Evolutionary conservation across 2,113 vertebrate genomes (phyloP).

Genomic region (Mustela lutreola): DNA sequence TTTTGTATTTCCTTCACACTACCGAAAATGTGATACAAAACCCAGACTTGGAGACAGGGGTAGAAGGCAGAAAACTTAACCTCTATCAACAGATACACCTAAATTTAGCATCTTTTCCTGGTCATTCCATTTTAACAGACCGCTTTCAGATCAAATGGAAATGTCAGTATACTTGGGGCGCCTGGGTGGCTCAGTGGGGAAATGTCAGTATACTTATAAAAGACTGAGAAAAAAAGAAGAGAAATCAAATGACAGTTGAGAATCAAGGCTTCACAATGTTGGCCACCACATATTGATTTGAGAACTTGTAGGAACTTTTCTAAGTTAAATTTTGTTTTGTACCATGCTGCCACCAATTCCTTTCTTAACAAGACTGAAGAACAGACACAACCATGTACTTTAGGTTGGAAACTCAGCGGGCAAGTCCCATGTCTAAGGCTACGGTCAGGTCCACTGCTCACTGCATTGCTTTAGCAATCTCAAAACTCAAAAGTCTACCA

Average conservation of each 20-base stretch:
- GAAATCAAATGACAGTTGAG: background rate
- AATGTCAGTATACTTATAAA: constrained; percentile 4
- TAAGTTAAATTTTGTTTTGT: constrained; percentile 49
- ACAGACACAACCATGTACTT: background rate
- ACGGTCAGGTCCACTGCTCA: background rate
- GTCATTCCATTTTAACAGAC: constrained; percentile 46
- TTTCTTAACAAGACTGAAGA: background rate
- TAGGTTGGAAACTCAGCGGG: background rate
- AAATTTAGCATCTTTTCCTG: constrained; percentile 4
- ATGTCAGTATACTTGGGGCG: background rate
- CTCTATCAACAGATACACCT: background rate
- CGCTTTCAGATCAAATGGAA: background rate
- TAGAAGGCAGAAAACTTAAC: background rate
- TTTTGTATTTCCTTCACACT: constrained; percentile 53
- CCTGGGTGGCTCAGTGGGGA: too few species aligned
- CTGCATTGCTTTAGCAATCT: background rate
- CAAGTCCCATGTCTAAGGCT: background rate
- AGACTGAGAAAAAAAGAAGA: constrained; percentile 54
- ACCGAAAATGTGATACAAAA: constrained; percentile 38
- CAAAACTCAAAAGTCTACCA: constrained; percentile 23
- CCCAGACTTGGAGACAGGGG: background rate
- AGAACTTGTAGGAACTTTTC: background rate
- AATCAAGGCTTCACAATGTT: background rate
- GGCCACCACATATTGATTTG: background rate
- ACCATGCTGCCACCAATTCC: background rate